These are phyloP conservation scores for Philereme vetulata DNA, from an alignment of 2,888 invertebrate species.

Conservation along the genomic window DNA sequence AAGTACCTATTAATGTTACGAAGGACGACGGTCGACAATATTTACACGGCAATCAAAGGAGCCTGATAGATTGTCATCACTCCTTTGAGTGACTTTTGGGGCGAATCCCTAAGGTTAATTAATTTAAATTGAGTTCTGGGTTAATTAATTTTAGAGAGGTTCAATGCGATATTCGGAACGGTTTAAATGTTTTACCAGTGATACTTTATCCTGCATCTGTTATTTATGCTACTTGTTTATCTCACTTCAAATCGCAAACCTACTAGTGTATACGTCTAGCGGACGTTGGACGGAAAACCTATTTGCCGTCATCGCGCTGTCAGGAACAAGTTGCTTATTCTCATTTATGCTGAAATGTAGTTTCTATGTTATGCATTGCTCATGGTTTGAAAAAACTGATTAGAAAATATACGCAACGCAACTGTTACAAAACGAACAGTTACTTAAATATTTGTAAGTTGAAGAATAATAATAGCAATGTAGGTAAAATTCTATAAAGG, in stretches of 20 bases:
- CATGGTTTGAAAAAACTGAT: no score
- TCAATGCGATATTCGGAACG: background rate
- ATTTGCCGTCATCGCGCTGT: constrained; percentile 46
- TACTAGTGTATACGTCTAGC: background rate
- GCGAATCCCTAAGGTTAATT: constrained; percentile 13
- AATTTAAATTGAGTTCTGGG: constrained; percentile 11
- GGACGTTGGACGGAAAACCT: constrained; percentile 43
- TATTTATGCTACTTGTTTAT: no score
- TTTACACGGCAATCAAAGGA: constrained; percentile 9
- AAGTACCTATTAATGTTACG: background rate
- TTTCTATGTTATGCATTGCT: no score
- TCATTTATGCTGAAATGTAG: constrained; percentile 20
- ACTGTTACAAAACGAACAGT: no score
- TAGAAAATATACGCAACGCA: no score
- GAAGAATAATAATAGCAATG: no score
- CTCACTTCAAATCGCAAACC: no score
- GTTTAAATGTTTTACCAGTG: background rate
- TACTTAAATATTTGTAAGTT: no score
- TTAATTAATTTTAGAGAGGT: constrained; percentile 14
- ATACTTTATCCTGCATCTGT: no score
- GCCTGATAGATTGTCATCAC: constrained; percentile 12
- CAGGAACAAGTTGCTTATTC: constrained; percentile 47
- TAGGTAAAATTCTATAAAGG: background rate
- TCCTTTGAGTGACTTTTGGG: constrained; percentile 17
- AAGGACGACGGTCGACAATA: background rate